Evolutionary conservation across 2,888 invertebrate genomes (phyloP).

Genomic region (Trissoscelio sp.): DNA sequence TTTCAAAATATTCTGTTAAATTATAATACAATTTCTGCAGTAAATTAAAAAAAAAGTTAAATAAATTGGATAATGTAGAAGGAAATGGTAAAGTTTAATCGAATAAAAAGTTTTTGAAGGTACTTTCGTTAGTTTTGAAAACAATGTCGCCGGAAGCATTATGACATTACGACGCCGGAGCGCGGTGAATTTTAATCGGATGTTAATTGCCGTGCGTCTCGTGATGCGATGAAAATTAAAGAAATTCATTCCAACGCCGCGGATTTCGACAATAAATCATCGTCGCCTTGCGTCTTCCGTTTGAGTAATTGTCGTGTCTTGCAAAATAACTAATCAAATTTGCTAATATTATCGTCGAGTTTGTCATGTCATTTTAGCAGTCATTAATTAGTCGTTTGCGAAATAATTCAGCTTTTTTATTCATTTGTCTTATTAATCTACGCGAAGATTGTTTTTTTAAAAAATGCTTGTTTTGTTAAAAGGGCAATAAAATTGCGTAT

Average conservation of each 20-base stretch:
- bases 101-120: too few relatives aligned
- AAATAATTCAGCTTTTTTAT: too few relatives aligned
- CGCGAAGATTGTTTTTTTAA: too few relatives aligned
- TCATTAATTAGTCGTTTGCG: constrained; percentile 28
- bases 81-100: too few relatives aligned
- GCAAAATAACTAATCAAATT: constrained; percentile 54
- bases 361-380: constrained; percentile 28
- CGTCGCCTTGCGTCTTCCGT: constrained; percentile 24
- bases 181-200: constrained; percentile 39
- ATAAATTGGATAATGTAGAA: too few relatives aligned
- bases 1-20: too few relatives aligned
- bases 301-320: constrained; percentile 48
- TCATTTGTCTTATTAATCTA: too few relatives aligned
- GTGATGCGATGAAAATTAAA: constrained; percentile 39
- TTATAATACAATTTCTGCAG: too few relatives aligned
- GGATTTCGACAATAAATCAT: constrained; percentile 47
- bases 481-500: too few relatives aligned
- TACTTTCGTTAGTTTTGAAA: not conserved
- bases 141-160: constrained; percentile 26
- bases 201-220: constrained; percentile 35
- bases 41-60: too few relatives aligned
- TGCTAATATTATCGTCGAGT: constrained; percentile 39
- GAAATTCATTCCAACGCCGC: constrained; percentile 32
- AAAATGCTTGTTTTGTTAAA: too few relatives aligned
- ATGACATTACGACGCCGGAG: constrained; percentile 14